Percentiles rank a stretch among this genome's conserved stretches.
phyloP scores from a whole-genome alignment of 1,140 invertebrate species.

The Vollenhovia emeryi region DNA sequence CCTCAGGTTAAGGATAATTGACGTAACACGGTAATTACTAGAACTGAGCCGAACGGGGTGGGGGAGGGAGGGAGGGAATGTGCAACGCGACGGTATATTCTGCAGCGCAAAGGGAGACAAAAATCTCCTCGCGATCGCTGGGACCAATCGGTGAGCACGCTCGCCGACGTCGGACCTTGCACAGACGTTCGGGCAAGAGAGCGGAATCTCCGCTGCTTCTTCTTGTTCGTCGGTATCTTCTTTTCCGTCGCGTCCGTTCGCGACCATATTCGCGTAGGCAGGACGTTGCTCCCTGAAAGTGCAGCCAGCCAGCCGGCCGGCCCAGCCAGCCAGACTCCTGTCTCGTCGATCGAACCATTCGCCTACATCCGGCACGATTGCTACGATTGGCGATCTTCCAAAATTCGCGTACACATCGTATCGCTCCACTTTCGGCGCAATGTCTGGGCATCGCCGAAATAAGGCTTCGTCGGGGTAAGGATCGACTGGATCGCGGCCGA shows the following conservation, averaged over 20 bases:
- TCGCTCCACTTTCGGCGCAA: background rate
- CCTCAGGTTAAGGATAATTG: background rate
- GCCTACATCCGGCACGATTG: constrained; percentile 70
- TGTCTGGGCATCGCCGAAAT: background rate
- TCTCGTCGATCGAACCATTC: constrained; percentile 65
- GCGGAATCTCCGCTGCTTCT: constrained; percentile 50
- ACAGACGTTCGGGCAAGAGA: constrained; percentile 30
- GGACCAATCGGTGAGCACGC: constrained; percentile 40
- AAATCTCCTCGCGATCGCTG: constrained; percentile 60
- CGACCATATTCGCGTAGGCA: constrained; percentile 69
- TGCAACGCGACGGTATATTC: background rate
- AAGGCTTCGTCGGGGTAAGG: background rate
- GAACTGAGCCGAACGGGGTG: background rate
- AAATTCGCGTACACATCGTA: constrained; percentile 49
- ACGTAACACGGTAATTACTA: too few relatives aligned
- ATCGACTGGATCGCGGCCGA: background rate
- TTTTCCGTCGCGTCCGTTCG: constrained; percentile 39
- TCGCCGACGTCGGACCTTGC: constrained; percentile 1
- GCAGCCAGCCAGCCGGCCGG: constrained; percentile 28
- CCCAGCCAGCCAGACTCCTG: constrained; percentile 48
- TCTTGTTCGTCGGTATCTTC: constrained; percentile 61
- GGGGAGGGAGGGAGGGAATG: too few relatives aligned
- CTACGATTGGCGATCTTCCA: constrained; percentile 72
- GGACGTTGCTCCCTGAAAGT: constrained; percentile 76
- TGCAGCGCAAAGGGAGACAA: constrained; percentile 24